Evolutionary conservation across 2,113 vertebrate genomes (phyloP).

Genomic region (Sceloporus tristichus): DNA sequence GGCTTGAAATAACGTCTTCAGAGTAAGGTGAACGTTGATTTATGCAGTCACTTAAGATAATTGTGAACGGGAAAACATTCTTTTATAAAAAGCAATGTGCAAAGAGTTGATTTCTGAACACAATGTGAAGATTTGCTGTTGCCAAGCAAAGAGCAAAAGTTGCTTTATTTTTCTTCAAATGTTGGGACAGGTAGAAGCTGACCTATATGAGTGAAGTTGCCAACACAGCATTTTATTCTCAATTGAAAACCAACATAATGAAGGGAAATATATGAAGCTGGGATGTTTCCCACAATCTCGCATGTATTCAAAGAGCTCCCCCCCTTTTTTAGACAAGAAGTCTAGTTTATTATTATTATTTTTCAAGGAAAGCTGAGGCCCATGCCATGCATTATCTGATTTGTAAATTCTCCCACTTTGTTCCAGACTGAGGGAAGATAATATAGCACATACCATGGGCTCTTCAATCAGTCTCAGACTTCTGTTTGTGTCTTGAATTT

Average conservation of each 20-base stretch:
- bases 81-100: conserved; percentile 15
- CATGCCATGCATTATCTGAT: conserved; percentile 38
- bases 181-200: background rate
- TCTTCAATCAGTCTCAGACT: conserved; percentile 66
- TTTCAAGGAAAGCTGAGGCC: background rate
- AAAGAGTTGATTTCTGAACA: conserved; percentile 17
- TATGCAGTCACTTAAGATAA: conserved; percentile 18
- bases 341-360: background rate
- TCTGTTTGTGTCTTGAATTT: conserved; percentile 68
- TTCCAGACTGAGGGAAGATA: conserved; percentile 43
- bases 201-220: background rate
- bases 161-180: background rate
- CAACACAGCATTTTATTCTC: conserved; percentile 29
- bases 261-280: background rate
- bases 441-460: conserved; percentile 57
- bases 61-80: background rate
- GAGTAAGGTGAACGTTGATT: background rate
- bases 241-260: background rate
- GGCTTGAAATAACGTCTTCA: conserved; percentile 53
- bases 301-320: background rate
- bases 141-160: conserved; percentile 31
- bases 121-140: conserved; percentile 35
- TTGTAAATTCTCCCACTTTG: conserved; percentile 50
- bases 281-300: conserved; percentile 18
- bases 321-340: background rate